A percentile compares a stretch with the other conserved stretches of the same genome.
Conservation (phyloP, 2,888 invertebrate genomes). For the Meiosimyza decipiens region DNA sequence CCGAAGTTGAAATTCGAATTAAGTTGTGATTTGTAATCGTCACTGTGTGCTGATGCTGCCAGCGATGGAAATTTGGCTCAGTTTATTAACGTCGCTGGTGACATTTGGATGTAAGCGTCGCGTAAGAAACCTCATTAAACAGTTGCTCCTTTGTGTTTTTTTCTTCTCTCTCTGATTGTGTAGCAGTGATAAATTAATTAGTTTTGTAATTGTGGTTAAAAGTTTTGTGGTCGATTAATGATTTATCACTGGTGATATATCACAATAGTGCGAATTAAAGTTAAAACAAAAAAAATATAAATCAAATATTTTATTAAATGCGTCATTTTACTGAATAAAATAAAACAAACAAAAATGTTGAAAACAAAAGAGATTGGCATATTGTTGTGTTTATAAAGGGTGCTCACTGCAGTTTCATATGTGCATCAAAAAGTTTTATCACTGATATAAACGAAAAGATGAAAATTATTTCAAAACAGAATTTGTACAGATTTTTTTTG, state of each 20-base stretch:
- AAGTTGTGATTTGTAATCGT: slow-evolving; percentile 25
- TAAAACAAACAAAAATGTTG: background rate
- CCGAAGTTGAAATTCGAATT: slow-evolving; percentile 28
- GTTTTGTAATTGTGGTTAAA: background rate
- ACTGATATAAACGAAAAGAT: slow-evolving; percentile 23
- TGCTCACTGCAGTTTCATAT: background rate
- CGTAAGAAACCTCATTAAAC: background rate
- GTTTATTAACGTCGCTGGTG: slow-evolving; percentile 58
- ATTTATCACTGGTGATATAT: background rate
- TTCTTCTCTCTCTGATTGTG: slow-evolving; percentile 14
- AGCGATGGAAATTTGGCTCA: slow-evolving; percentile 47
- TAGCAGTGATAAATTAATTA: slow-evolving; percentile 8
- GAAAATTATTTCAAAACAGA: slow-evolving; percentile 48
- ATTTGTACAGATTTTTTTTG: slow-evolving; percentile 48
- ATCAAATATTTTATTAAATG: background rate
- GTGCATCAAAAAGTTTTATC: slow-evolving; percentile 3
- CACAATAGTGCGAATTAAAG: background rate
- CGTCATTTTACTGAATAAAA: background rate
- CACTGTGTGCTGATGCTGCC: slow-evolving; percentile 39
- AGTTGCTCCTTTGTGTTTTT: too few relatives aligned
- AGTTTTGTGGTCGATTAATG: background rate
- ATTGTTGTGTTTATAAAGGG: background rate
- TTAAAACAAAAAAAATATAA: background rate
- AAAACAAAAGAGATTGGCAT: slow-evolving; percentile 3
- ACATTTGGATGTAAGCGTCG: slow-evolving; percentile 52